Evolutionary conservation across 2,113 vertebrate species (phyloP), one percentile per base, ranked within the genome.

Genomic region (Odontophorus gujanensis): DNA sequence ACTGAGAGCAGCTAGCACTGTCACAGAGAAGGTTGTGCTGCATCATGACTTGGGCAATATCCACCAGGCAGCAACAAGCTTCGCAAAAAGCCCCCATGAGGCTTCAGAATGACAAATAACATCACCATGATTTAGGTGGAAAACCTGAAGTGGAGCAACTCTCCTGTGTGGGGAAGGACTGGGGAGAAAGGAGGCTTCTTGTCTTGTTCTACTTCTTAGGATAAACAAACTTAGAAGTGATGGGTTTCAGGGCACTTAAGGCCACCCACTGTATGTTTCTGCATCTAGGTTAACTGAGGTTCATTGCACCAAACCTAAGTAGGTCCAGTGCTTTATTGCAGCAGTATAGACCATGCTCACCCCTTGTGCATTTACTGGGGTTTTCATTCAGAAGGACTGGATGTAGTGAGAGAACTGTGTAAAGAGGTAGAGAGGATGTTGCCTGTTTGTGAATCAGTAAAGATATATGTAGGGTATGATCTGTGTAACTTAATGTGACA

Each of bases 151-250:
- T n/a, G 50, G 38, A 82, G 45, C 45, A 85, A 9, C 20, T 82
- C 20, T 21, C 15, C 36, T 62, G 8, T 5, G 4, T 3, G 30
- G 17, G 10, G 16, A 71, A 86, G 21, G 1, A 0, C 7, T 57
- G 0, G 0, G 9, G 48, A 40, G 32, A 48, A 62, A n/a, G 48
- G 42, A 53, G 36, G 30, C 17, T 65, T 79, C 36, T 38, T 26
- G 17, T 38, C 15, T 87, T 24, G 11, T 72, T 59, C 74, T 51
- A 3, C 15, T 12, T 68, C n/a, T 85, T 43, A 42, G 82, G 32
- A 42, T 47, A 58, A 82, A 66, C 47, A 1, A 71, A 42, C 48
- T 86, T 61, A 38, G 28, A 13, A 80, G 24, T 6, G 6, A 45
- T 12, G 51, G 12, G 13, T 9, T 77, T 66, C 68, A 13, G 16